Base-by-base conservation (phyloP, 2,797 vertebrate species). In the Spondyliosoma cantharus region DNA sequence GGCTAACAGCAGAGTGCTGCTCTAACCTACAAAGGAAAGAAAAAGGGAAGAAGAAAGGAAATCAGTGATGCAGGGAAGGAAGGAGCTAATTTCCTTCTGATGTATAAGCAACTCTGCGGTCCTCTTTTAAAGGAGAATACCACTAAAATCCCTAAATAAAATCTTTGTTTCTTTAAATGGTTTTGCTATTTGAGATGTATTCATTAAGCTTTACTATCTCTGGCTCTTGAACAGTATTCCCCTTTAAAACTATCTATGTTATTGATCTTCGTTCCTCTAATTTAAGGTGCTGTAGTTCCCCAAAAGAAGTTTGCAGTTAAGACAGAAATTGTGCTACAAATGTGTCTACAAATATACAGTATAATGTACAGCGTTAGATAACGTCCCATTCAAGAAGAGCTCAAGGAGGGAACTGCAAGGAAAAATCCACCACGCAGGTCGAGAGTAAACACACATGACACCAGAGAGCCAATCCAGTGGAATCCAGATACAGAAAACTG, bases 341-440 rank as follows among this genome's bases (percentile, higher is more conserved):
- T 56, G 24, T 24, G 32, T 2, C 17, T 46, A 29, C 42, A 62
- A 12, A 69, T 68, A 64, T 48, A 45, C 60, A 65, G n/a, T 43
- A 49, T 53, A 52, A 58, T 67, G 32, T 61, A 32, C 48, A 13
- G 16, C 37, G 49, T 32, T 32, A 75, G 42, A 32, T 27, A 43
- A 25, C 19, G 69, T 69, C n/a, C 4, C 4, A 61, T 75, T 85
- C 17, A 81, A 86, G 71, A 87, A 78, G 81, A 82, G 74, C 53
- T 85, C 25, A 90, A 64, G 89, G 82, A 86, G 76, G 89, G 88
- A 92, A 85, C 83, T 87, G 72, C 62, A 74, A 71, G 91, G 93
- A 89, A 76, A 92, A 92, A 86, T 43, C 79, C 87, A 92, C 88
- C 89, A 93, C 85, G 50, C 67, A 89, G 89, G 74, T 66, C 71